Evolutionary conservation across 2,797 vertebrate genomes (phyloP).

Genomic region (Coregonus ussuriensis): DNA sequence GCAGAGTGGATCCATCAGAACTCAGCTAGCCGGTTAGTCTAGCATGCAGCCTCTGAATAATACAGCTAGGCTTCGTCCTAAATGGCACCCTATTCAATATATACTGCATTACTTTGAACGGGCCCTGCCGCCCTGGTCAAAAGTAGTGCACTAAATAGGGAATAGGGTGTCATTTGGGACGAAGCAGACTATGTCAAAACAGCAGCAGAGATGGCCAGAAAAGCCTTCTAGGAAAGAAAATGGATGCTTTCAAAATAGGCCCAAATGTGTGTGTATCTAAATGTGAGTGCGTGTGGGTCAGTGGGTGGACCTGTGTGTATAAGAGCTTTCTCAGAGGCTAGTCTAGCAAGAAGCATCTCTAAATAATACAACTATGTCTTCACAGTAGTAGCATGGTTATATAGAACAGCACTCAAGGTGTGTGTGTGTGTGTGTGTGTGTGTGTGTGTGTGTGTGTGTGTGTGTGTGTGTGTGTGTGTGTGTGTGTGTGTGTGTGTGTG

Average conservation of each 20-base stretch:
- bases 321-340: no score
- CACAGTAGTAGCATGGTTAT: no score
- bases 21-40: constrained; percentile 33
- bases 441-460: no score
- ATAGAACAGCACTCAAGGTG: background rate
- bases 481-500: background rate
- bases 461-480: background rate
- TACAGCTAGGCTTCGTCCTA: constrained; percentile 32
- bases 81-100: constrained; percentile 10
- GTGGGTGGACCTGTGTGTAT: background rate
- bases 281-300: background rate
- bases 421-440: no score
- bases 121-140: background rate
- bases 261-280: background rate
- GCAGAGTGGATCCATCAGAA: constrained; percentile 55
- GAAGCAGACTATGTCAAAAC: background rate
- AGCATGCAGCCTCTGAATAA: constrained; percentile 58
- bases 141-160: background rate
- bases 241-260: background rate
- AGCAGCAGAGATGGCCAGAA: background rate
- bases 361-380: no score
- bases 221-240: background rate
- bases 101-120: background rate
- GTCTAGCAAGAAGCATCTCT: no score
- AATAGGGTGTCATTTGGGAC: background rate